These are phyloP conservation scores for Drosophila tripunctata DNA, from an alignment of 2,888 invertebrate species.

Conservation along the genomic window DNA sequence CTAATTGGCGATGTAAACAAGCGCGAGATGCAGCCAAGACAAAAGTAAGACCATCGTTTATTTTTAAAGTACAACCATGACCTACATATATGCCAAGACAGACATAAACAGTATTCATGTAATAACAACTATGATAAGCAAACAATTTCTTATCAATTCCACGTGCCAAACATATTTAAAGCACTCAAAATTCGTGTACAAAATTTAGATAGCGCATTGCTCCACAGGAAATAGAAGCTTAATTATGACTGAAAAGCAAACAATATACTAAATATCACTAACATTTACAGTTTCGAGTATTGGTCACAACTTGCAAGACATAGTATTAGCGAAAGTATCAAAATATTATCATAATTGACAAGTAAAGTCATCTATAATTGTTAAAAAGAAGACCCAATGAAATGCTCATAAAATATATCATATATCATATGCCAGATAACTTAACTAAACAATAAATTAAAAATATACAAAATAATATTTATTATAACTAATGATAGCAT, in stretches of 20 bases:
- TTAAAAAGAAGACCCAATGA: not conserved
- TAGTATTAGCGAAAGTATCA: not conserved
- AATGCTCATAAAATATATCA: not conserved
- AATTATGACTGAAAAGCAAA: not conserved
- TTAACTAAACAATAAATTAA: not conserved
- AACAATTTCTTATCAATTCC: slow-evolving; percentile 3
- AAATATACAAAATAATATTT: not conserved
- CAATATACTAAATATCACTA: slow-evolving; percentile 1
- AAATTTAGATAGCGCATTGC: slow-evolving; percentile 1
- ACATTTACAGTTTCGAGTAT: not conserved
- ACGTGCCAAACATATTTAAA: slow-evolving; percentile 7
- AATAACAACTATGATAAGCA: not conserved
- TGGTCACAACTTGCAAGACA: not conserved
- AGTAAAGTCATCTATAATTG: not conserved
- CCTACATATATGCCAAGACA: slow-evolving; percentile 3
- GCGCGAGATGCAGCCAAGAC: slow-evolving; percentile 2
- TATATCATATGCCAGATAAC: not conserved
- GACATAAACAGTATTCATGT: not conserved
- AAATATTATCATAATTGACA: slow-evolving; percentile 12
- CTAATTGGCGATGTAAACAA: slow-evolving; percentile 55
- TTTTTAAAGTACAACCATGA: slow-evolving; percentile 3
- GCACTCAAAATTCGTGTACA: not conserved
- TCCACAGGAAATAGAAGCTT: slow-evolving; percentile 9
- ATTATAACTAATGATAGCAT: not conserved
- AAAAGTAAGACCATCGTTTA: not conserved